These are phyloP conservation scores for Philotrypesis tridentata DNA, from an alignment of 1,140 invertebrate species.

Conservation along the genomic window DNA sequence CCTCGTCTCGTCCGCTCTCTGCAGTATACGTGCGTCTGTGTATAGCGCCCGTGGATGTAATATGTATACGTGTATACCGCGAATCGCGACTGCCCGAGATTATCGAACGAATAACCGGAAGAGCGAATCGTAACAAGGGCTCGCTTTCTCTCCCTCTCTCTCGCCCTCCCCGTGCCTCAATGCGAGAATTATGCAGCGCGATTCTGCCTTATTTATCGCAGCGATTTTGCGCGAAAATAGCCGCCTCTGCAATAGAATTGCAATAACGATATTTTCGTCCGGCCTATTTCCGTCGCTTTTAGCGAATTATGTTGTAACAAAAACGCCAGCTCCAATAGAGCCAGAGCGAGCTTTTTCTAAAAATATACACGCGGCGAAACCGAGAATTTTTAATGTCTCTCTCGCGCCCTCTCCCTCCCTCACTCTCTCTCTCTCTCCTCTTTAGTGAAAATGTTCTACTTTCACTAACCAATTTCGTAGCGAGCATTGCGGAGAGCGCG, in stretches of 20 bases:
- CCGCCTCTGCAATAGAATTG: no score
- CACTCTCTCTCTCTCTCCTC: no score
- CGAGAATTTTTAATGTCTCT: not conserved
- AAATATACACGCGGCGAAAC: not conserved
- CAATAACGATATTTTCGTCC: no score
- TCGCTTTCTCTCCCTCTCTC: not conserved
- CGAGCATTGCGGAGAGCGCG: no score
- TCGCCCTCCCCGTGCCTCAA: no score
- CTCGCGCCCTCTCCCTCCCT: no score
- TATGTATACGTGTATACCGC: not conserved
- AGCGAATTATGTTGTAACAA: not conserved
- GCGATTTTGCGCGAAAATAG: no score
- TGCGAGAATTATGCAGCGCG: no score
- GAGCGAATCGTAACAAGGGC: not conserved
- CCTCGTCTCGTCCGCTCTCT: not conserved
- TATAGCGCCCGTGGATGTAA: no score
- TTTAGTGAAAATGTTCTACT: not conserved
- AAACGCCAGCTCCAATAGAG: not conserved
- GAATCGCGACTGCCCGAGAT: slow-evolving; percentile 1
- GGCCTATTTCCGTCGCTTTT: not conserved
- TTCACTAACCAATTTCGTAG: not conserved
- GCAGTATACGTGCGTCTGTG: no score
- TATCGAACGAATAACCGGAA: not conserved
- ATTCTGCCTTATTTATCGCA: no score
- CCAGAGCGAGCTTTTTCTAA: not conserved